Evolutionary conservation across 2,888 invertebrate species (phyloP), one percentile per base, ranked within the genome.

Genomic region (Mystacides longicornis): DNA sequence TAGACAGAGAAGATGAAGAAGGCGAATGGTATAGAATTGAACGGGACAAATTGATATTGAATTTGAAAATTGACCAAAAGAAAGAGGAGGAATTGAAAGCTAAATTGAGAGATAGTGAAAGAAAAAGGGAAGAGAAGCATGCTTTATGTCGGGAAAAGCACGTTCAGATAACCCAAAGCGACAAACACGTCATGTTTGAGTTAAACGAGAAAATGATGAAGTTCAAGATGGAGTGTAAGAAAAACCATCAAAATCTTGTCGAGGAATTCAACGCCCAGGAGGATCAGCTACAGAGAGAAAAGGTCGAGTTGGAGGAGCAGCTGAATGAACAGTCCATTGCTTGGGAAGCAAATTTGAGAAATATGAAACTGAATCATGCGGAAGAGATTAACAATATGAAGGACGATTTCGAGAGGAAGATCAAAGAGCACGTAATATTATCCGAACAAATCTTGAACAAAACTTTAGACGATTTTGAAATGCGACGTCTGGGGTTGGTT

Each of bases 21-120:
- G 76, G 96, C 52, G 95, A 95, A 70, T 96, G 89, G 69, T 95
- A 94, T 66, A 95, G 96, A 73, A 71, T 96, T 65, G 96, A 97
- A 74, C 79, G 95, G 63, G 96, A 96, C 69, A 95, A 95, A 73
- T 79, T 96, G 16, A 82, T 93, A 63, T 92, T 92, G 2, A 95
- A 94, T 68, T 97, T 96, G 96, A 94, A 96, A 72, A 93, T 96
- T 52, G 89, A 93, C 0, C 82, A 90, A 62, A 85, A 89, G 64
- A 92, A 95, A 67, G 72, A 95, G 43, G 93, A 94, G 66, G 91
- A 93, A 73, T 83, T 83, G 14, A 83, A 85, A 67, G 87, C 90
- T 4, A 78, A 80, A 64, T 67, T 86, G n/a, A 85, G 87, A 63
- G 92, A 94, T 68, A 74, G 85, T 74, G 75, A 80, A 18, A 74